phyloP scores from a whole-genome alignment of 2,113 vertebrate species.

The Poeciliopsis turrubarensis region DNA sequence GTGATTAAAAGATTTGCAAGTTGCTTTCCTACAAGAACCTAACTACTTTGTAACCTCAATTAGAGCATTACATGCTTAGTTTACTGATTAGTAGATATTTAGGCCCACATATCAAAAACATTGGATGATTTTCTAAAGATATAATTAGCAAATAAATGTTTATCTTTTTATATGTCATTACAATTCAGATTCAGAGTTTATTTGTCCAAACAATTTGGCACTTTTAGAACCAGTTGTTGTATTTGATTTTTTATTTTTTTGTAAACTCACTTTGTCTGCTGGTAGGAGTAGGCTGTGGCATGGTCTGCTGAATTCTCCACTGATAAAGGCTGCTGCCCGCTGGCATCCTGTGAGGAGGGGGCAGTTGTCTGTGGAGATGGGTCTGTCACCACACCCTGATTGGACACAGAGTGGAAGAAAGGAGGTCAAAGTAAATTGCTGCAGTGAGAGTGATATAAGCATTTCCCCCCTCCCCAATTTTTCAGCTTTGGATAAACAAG shows the following conservation, averaged over 20 bases:
- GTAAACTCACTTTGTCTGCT: conserved; percentile 90
- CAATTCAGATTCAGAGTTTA: background rate
- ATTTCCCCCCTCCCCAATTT: background rate
- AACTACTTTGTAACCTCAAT: too few relatives aligned
- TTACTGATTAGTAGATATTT: too few relatives aligned
- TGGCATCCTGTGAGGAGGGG: conserved; percentile 91
- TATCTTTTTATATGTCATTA: background rate
- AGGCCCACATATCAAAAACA: too few relatives aligned
- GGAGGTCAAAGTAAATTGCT: background rate
- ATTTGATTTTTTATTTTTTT: too few relatives aligned
- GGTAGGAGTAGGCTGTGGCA: conserved; percentile 92
- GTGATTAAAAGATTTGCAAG: too few relatives aligned
- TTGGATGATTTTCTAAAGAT: background rate
- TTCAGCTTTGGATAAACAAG: background rate
- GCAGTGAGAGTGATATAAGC: too few relatives aligned
- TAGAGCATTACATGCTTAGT: too few relatives aligned
- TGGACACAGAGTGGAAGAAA: conserved; percentile 14
- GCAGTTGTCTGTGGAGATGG: conserved; percentile 91
- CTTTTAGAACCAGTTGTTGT: background rate
- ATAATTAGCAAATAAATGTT: background rate
- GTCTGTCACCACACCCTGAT: conserved; percentile 94
- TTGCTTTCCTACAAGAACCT: too few relatives aligned
- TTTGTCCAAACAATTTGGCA: background rate
- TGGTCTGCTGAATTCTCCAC: conserved; percentile 93
- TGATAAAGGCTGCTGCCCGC: conserved; percentile 92